Evolutionary conservation across 2,113 vertebrate genomes (phyloP), one percentile per base, ranked within the genome.

Genomic region (Addax nasomaculatus): DNA sequence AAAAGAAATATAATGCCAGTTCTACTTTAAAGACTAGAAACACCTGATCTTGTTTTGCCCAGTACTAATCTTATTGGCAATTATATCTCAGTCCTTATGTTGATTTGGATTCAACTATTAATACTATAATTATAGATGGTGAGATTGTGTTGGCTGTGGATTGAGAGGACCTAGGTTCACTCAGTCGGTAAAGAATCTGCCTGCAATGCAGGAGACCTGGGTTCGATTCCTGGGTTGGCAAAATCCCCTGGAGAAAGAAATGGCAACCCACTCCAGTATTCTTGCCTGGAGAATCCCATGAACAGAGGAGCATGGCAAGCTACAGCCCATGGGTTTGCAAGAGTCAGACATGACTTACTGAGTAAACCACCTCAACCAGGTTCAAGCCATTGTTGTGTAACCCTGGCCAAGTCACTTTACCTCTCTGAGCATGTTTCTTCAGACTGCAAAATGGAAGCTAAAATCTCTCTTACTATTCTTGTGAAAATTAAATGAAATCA

Each of bases 11-110:
- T 15, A 93, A 89, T 93, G 29, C 51, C 43, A 43, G 3, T 47
- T 97, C 25, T 89, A 21, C 36, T 93, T 97, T 90, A 36, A 70
- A 70, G 36, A 70, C 64, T 97, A 81, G 15, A 93, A 96, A 85
- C 9, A 91, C 21, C 27, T 91, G 49, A 87, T 78, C 23, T 85
- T 17, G 2, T 91, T 96, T 96, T 73, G 0, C 7, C 27, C 47
- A 30, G 80, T 91, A 30, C n/a, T 81, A 64, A 29, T 88, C 67
- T 89, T 93, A 88, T 39, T 87, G 62, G 15, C 5, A 83, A 4
- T 45, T 89, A 78, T 94, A 73, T 88, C 93, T 93, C 43, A 36
- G 27, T 88, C 47, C 19, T 93, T 88, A 93, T 76, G 15, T 64
- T 97, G 55, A 88, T 43, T 90, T 49, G 3, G 29, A 90, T 94